Evolutionary conservation across 2,113 vertebrate genomes (phyloP), one percentile per base, ranked within the genome.

Genomic region (Chauna torquata): DNA sequence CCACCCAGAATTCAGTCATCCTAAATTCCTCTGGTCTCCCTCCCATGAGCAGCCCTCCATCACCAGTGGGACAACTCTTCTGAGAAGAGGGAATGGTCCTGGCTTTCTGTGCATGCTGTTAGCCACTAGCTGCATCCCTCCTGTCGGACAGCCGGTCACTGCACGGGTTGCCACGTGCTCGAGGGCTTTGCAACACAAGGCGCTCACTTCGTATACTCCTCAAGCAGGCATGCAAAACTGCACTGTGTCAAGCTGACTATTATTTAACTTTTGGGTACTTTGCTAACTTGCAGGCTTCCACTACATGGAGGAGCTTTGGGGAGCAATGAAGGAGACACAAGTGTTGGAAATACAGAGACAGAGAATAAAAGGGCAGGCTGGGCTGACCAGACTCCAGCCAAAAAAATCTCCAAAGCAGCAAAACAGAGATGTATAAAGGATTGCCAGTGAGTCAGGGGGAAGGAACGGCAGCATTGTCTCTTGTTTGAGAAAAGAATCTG

Each of bases 391-490:
- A 89, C 71, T 94, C 61, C 44, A 71, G 83, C 76, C 80, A 91
- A 95, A 92, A 95, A 88, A 82, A 58, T 72, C 82, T 94, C 91
- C 92, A 88, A 88, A 97, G 89, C 66, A 93, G 76, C 84, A 94
- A 85, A 84, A 55, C 79, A 92, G 96, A 87, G 88, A 81, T 94
- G 94, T 90, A 92, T 92, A 59, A 95, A 94, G 82, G 91, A 79
- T 64, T 84, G 61, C 70, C 78, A 85, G 62, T 96, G 93, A 96
- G 40, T 95, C 97, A 96, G 92, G 45, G 57, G 85, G 94, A 94
- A 95, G 95, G 96, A 96, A 95, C 84, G 82, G 81, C 93, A 96
- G 86, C 68, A 92, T 93, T 96, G 92, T 95, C 88, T 94, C 80
- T 87, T 91, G 88, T 95, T 96, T 83, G 92, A 96, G 88, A 80